These are phyloP conservation scores for Enteromius argenteus DNA, from an alignment of 2,797 vertebrate genomes.

Conservation along the genomic window DNA sequence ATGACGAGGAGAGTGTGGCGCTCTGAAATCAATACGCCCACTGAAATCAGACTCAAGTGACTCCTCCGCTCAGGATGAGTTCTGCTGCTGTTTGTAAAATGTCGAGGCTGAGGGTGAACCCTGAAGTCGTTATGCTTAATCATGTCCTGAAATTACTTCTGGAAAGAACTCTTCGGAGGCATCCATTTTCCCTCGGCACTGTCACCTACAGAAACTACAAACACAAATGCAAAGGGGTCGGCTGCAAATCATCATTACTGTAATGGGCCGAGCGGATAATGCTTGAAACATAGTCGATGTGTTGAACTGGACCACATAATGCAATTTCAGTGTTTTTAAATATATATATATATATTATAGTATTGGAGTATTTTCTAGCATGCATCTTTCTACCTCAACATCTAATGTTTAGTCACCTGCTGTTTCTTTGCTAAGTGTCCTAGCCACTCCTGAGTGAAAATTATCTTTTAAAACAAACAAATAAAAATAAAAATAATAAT, in stretches of 20 bases:
- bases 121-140: conserved; percentile 58
- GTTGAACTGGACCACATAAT: too few species aligned
- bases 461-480: background rate
- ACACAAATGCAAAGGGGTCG: background rate
- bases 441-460: background rate
- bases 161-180: background rate
- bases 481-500: too few species aligned
- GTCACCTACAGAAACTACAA: background rate
- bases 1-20: conserved; percentile 46
- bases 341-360: too few species aligned
- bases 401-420: too few species aligned
- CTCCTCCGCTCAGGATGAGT: conserved; percentile 47
- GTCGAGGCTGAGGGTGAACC: conserved; percentile 42
- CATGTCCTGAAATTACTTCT: conserved; percentile 39
- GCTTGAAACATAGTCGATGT: background rate
- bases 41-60: conserved; percentile 63
- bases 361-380: background rate
- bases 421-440: too few species aligned
- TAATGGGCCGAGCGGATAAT: background rate
- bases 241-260: conserved; percentile 2
- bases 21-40: conserved; percentile 61
- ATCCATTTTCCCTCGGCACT: background rate
- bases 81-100: conserved; percentile 41
- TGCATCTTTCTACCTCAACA: too few species aligned
- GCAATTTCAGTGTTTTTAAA: background rate